phyloP scores from a whole-genome alignment of 2,113 vertebrate species.

The Muntiacus muntjak region DNA sequence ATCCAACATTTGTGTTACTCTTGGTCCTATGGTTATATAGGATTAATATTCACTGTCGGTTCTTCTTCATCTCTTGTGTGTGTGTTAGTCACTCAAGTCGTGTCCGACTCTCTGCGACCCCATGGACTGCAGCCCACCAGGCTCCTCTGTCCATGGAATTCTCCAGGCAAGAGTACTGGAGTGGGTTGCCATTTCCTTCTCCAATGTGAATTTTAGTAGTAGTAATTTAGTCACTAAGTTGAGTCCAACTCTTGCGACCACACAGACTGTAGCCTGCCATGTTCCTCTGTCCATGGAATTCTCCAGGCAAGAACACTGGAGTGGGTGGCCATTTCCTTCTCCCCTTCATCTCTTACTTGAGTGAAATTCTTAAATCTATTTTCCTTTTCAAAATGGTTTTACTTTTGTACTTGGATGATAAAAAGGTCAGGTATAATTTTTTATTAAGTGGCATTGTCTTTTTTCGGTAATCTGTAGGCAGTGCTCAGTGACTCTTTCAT shows the following conservation, averaged over 20 bases:
- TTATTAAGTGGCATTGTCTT: background rate
- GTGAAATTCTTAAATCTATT: background rate
- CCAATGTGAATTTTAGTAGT: too few species aligned
- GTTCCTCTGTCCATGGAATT: too few species aligned
- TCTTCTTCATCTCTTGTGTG: background rate
- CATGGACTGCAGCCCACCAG: background rate
- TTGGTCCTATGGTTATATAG: background rate
- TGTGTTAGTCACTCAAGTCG: background rate
- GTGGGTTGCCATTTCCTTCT: too few species aligned
- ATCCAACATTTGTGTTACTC: background rate
- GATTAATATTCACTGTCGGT: background rate
- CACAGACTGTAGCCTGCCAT: too few species aligned
- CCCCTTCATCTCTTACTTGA: background rate
- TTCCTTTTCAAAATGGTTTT: background rate
- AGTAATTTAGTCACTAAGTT: too few species aligned
- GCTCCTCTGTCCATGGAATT: background rate
- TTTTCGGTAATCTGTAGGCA: background rate
- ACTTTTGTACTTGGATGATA: background rate
- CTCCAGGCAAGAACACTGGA: too few species aligned
- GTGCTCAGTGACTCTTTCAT: background rate
- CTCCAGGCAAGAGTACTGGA: background rate
- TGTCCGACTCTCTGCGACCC: fast-evolving
- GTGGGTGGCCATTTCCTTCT: too few species aligned
- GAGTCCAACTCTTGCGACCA: too few species aligned
- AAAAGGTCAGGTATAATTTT: background rate